Evolutionary conservation across 2,113 vertebrate species (phyloP).

Genomic region (Nipponia nippon): DNA sequence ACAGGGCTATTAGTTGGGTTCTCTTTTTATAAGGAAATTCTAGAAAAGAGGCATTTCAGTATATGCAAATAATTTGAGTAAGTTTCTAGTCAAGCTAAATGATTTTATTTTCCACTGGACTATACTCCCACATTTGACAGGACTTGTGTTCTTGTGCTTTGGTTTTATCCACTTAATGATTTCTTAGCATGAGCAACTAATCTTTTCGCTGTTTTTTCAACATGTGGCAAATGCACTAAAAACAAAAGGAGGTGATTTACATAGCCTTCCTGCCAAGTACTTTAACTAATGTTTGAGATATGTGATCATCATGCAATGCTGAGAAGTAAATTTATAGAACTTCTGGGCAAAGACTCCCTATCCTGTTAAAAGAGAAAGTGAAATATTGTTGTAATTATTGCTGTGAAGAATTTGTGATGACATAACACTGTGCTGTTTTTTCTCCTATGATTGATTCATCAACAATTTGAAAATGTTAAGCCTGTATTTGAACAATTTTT

Average conservation of each 20-base stretch:
- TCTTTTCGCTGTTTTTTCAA: not conserved
- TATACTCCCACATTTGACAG: not conserved
- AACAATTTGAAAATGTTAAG: not conserved
- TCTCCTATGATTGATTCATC: not conserved
- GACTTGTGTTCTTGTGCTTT: not conserved
- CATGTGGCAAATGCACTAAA: slow-evolving; percentile 27
- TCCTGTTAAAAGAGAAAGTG: slow-evolving; percentile 50
- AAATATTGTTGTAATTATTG: slow-evolving; percentile 43
- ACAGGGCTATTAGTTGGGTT: not conserved
- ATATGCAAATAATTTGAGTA: not conserved
- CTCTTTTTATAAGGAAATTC: not conserved
- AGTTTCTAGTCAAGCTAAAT: not conserved
- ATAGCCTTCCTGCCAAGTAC: not conserved
- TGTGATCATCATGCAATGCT: not conserved
- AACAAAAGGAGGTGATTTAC: slow-evolving; percentile 40
- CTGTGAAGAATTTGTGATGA: slow-evolving; percentile 16
- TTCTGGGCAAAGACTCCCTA: slow-evolving; percentile 32
- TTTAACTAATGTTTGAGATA: slow-evolving; percentile 15
- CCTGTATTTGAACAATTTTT: not conserved
- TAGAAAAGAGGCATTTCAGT: not conserved
- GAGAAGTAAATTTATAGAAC: slow-evolving; percentile 51
- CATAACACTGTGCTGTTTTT: not conserved
- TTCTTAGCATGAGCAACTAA: not conserved
- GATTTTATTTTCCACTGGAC: not conserved
- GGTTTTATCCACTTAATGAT: not conserved